These are phyloP conservation scores for Nothocercus julius DNA, from an alignment of 2,113 vertebrate species.

Conservation along the genomic window DNA sequence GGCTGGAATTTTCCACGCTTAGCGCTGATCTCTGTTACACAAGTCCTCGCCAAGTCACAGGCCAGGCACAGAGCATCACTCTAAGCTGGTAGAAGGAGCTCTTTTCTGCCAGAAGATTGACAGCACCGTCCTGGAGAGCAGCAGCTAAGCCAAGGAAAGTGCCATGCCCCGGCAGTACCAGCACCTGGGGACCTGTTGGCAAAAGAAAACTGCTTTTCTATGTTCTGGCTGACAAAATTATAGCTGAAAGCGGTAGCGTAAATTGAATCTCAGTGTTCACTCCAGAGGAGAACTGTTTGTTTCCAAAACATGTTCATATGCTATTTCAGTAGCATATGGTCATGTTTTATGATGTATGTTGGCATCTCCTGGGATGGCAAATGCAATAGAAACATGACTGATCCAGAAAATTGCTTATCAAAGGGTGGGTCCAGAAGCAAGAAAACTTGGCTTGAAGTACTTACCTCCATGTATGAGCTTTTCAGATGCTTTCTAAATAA, in stretches of 20 bases:
- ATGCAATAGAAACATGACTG: not conserved
- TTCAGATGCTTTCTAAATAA: not conserved
- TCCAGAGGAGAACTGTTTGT: not conserved
- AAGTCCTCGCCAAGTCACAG: fast-evolving
- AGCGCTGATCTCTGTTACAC: not conserved
- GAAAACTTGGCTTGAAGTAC: not conserved
- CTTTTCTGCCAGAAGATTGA: not conserved
- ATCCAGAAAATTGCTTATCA: not conserved
- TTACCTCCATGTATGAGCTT: not conserved
- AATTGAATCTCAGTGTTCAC: not conserved
- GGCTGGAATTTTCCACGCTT: not conserved
- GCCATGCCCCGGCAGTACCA: not conserved
- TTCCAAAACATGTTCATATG: not conserved
- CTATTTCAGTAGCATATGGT: conserved; percentile 12
- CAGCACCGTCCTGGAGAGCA: not conserved
- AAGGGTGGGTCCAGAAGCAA: not conserved
- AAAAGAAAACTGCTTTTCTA: not conserved
- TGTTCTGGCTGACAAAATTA: not conserved
- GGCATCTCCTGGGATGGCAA: not conserved
- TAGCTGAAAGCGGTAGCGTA: not conserved
- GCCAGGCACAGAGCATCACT: fast-evolving
- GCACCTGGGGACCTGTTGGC: not conserved
- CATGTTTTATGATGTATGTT: conserved; percentile 13
- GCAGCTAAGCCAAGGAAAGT: not conserved
- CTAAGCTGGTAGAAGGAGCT: not conserved